A percentile compares a stretch with the other conserved stretches of the same genome.
phyloP scores from a whole-genome alignment of 2,888 invertebrate genomes.

The Vannuccia rotundouncinata region DNA sequence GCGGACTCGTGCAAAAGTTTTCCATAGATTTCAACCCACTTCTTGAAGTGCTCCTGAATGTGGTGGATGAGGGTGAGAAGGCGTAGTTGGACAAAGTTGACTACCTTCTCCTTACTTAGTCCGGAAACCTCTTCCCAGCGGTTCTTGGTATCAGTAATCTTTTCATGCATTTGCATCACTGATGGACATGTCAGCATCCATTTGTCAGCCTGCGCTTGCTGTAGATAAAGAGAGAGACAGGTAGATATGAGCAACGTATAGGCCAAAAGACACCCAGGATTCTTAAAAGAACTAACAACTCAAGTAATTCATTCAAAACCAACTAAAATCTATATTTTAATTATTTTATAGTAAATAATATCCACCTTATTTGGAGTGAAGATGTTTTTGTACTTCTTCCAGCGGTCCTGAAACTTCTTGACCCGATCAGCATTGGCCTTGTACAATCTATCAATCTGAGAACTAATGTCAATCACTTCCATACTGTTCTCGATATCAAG shows the following conservation, averaged over 20 bases:
- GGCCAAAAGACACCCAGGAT: no score
- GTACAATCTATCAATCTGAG: conserved; percentile 64
- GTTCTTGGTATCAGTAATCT: conserved; percentile 73
- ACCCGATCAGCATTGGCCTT: conserved; percentile 67
- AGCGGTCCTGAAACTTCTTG: conserved; percentile 62
- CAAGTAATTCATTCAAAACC: no score
- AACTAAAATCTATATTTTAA: no score
- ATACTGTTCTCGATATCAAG: conserved; percentile 70
- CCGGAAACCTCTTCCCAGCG: conserved; percentile 65
- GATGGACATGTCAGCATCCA: conserved; percentile 66
- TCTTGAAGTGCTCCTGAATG: conserved; percentile 68
- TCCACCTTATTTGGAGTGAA: conserved; percentile 57
- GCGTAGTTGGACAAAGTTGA: conserved; percentile 45
- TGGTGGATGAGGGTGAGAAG: conserved; percentile 70
- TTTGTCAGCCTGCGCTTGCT: conserved; percentile 63
- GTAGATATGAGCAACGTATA: no score
- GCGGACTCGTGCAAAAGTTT: conserved; percentile 66
- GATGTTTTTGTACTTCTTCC: conserved; percentile 54
- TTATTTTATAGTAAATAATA: no score
- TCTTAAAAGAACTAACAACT: no score
- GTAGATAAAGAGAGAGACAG: no score
- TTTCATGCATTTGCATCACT: conserved; percentile 70
- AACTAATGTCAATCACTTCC: conserved; percentile 65
- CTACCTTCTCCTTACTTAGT: conserved; percentile 43
- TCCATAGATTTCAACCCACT: conserved; percentile 73